Percentiles rank a stretch among this genome's conserved stretches.
phyloP scores from a whole-genome alignment of 2,113 vertebrate genomes.

The Condylura cristata region DNA sequence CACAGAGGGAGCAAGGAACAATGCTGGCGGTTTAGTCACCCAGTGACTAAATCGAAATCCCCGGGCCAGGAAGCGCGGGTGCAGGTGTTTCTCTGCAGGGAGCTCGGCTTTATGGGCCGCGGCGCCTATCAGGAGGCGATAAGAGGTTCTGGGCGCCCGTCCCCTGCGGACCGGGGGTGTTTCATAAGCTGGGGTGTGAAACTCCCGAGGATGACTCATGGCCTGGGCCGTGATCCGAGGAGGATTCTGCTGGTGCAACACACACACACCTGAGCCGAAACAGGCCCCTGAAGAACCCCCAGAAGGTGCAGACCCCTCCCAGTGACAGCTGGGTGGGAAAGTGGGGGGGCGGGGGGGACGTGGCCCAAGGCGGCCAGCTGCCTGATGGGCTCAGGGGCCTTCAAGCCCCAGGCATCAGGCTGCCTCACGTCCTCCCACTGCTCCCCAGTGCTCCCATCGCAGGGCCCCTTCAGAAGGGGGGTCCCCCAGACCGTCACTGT shows the following conservation, averaged over 20 bases:
- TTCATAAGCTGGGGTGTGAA: slow-evolving; percentile 12
- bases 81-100: slow-evolving; percentile 44
- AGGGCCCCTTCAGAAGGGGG: no score
- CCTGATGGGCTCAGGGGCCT: no score
- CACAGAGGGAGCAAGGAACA: neutral
- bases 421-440: no score
- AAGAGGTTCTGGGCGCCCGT: slow-evolving; percentile 49
- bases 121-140: slow-evolving; percentile 53
- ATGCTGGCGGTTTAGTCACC: neutral
- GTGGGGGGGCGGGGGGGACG: no score
- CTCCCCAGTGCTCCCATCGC: no score
- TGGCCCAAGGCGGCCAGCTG: no score
- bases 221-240: neutral
- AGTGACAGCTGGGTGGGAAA: neutral
- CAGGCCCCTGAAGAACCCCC: neutral
- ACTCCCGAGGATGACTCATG: slow-evolving; percentile 47
- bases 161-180: neutral
- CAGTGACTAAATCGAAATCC: neutral
- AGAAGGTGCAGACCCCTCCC: no score
- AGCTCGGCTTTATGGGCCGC: slow-evolving; percentile 45
- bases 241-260: accelerated
- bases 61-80: slow-evolving; percentile 62
- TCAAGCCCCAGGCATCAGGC: no score
- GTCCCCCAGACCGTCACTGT: no score
- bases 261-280: neutral